Evolutionary conservation across 2,888 invertebrate species (phyloP).

Genomic region (Deilephila elpenor): DNA sequence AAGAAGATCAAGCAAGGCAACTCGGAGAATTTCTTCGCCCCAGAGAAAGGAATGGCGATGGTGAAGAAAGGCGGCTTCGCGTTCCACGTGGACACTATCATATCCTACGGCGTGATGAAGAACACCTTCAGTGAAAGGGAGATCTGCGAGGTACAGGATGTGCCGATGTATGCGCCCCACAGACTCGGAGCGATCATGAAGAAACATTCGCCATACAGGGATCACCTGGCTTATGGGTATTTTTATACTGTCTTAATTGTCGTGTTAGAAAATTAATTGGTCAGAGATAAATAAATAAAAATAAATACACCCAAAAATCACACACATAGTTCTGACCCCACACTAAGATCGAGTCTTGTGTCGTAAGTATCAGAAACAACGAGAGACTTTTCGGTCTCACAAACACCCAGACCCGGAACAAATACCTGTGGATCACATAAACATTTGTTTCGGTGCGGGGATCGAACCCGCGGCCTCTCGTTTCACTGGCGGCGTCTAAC

Average conservation of each 20-base stretch:
- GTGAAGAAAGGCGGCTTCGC: slow-evolving; percentile 88
- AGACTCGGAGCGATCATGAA: slow-evolving; percentile 83
- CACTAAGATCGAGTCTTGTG: too few relatives aligned
- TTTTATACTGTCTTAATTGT: slow-evolving; percentile 32
- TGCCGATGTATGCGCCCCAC: slow-evolving; percentile 86
- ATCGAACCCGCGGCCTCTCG: too few relatives aligned
- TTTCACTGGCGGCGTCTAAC: too few relatives aligned
- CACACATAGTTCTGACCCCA: too few relatives aligned
- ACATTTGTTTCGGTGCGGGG: too few relatives aligned
- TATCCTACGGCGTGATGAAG: slow-evolving; percentile 88
- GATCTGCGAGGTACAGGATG: slow-evolving; percentile 88
- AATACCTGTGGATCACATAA: too few relatives aligned
- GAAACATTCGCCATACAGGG: slow-evolving; percentile 86
- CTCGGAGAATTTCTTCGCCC: slow-evolving; percentile 77
- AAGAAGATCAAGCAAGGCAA: slow-evolving; percentile 78
- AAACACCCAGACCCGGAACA: too few relatives aligned
- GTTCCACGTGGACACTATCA: slow-evolving; percentile 87
- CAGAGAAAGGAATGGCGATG: slow-evolving; percentile 83
- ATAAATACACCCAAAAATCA: too few relatives aligned
- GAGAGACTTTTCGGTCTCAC: too few relatives aligned
- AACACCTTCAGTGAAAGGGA: slow-evolving; percentile 86
- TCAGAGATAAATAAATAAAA: too few relatives aligned
- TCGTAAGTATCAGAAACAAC: too few relatives aligned
- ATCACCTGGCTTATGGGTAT: slow-evolving; percentile 86
- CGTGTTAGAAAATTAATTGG: too few relatives aligned